Base-by-base conservation (phyloP, 2,888 invertebrate species). In the Parasteatoda lunata region DNA sequence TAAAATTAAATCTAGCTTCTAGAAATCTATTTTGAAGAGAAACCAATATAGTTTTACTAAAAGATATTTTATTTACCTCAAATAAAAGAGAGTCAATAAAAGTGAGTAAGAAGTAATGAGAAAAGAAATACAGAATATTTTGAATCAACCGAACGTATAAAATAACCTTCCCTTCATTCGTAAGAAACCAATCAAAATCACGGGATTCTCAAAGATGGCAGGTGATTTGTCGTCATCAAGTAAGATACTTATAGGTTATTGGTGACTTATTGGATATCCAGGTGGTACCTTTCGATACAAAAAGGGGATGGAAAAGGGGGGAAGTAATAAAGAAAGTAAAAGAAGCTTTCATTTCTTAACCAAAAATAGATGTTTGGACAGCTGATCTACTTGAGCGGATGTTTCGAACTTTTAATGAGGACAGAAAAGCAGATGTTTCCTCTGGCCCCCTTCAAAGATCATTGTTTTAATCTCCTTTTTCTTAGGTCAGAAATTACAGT, bases 241-340 rank as follows among this genome's bases (percentile, higher is more conserved):
- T 79, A 49, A 15, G 45, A 80, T 77, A 69, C 71, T 48, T 54
- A n/a, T 79, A 68, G 54, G 65, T 65, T 86, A 86, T 86, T 77
- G 85, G 85, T 86, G 85, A 86, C 76, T 86, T 86, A 86, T 86
- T 64, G 80, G 76, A 72, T 77, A 49, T 77, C 66, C 84, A 84
- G 84, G 84, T 84, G 84, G 65, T 52, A 52, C 51, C 30, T 48
- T 13, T 3, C n/a, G 8, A 9, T 8, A 15, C 0, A 6, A 66
- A 54, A 68, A 45, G 72, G 66, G n/a, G 45, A 78, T 64, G 52
- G 5, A 45, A 59, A 30, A 6, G 64, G 30, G 64, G 8, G 65
- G n/a, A 71, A 73, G 48, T 47, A 64, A 65, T 49, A 64, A 77
- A 77, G 77, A 70, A 71, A 76, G 64, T 54, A 47, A 11, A 15